Evolutionary conservation across 2,888 invertebrate genomes (phyloP), one percentile per base, ranked within the genome.

Genomic region (Hartigia nigra): DNA sequence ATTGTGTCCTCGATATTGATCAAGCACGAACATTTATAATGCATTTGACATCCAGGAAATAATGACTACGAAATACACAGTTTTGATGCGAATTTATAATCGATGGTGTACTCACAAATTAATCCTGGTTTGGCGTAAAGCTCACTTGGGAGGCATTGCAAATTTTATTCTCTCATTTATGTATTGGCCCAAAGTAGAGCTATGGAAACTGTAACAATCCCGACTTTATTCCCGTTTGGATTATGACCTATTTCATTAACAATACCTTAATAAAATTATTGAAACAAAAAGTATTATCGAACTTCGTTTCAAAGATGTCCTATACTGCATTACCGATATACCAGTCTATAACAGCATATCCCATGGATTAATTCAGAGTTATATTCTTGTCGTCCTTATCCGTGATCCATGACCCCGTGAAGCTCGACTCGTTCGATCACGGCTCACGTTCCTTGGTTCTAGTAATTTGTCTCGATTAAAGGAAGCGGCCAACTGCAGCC

Each of bases 391-490:
- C 55, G 23, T 55, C 55, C 23, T 55, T 55, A 55, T 55, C 55
- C 78, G 70, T 78, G 84, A 83, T 82, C 82, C 83, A 77, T 82
- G 84, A 83, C 76, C 82, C 81, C 76, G 76, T 79, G 31, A 72
- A 31, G 31, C 72, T 5, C 72, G 72, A 81, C 79, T 84, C 79
- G 84, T 87, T 85, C 85, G 84, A 85, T 85, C 84, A 80, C 83
- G 81, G 78, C 83, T 86, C 87, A 86, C 86, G 86, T 87, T 85
- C 77, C 76, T 35, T 34, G 55, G 55, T 55, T 55, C 79, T 79
- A 83, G 85, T 87, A 86, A 88, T 88, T 88, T 84, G 84, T 87
- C 83, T 84, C 86, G 84, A 88, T 87, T 88, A 86, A 86, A 86
- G 83, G 82, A 81, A 84, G 82, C 83, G 76, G 55, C 55, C 55